Percentiles rank a stretch among this genome's conserved stretches.
Conservation (phyloP, 2,113 vertebrate species). For the Coturnix japonica region DNA sequence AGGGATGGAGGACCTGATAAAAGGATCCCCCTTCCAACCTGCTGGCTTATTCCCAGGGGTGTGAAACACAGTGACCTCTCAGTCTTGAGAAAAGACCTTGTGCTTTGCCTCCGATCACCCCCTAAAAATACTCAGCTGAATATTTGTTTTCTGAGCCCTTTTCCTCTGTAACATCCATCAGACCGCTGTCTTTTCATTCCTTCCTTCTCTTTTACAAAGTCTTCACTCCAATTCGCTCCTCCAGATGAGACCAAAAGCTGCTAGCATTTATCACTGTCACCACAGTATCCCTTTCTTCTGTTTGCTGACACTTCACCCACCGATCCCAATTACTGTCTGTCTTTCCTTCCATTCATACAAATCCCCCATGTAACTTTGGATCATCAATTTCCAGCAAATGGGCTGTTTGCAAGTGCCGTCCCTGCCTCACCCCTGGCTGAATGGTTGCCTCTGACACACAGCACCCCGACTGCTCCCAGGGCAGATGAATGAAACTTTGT, state of each 20-base stretch:
- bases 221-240: neutral
- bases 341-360: conserved; percentile 66
- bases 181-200: conserved; percentile 16
- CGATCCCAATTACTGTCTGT: conserved; percentile 67
- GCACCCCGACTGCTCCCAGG: neutral
- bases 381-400: conserved; percentile 61
- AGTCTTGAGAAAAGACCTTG: neutral
- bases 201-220: conserved; percentile 33
- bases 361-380: conserved; percentile 62
- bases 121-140: neutral
- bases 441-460: neutral
- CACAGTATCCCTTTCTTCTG: conserved; percentile 65
- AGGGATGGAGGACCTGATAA: too few relatives aligned
- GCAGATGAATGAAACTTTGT: conserved; percentile 36
- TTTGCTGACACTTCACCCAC: conserved; percentile 69
- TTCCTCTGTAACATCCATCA: neutral
- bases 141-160: conserved; percentile 30
- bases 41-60: neutral
- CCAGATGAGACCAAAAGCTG: conserved; percentile 58
- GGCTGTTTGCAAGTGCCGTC: neutral
- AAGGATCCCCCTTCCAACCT: neutral
- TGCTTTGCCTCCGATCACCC: neutral
- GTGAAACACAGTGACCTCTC: neutral
- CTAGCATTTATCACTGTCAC: conserved; percentile 70
- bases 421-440: conserved; percentile 12